Conservation (phyloP, 2,888 invertebrate species). For the Tuta absoluta region DNA sequence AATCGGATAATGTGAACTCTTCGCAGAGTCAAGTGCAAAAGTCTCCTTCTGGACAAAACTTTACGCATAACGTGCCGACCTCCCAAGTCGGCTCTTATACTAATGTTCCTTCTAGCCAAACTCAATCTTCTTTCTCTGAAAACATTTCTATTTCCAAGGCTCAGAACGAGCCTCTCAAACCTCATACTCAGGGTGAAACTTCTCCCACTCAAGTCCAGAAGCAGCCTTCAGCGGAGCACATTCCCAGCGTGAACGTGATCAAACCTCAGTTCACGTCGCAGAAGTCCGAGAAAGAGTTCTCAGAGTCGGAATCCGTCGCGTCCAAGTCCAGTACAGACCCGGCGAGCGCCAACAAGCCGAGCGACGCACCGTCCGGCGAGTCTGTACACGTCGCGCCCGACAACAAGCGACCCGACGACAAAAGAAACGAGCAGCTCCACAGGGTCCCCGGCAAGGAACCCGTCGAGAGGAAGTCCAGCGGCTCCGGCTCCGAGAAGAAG, state of each 20-base stretch:
- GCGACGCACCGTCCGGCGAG: constrained; percentile 56
- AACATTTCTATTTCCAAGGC: constrained; percentile 46
- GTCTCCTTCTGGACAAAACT: constrained; percentile 41
- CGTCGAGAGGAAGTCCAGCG: constrained; percentile 71
- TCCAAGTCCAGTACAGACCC: constrained; percentile 64
- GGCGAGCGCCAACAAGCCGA: constrained; percentile 48
- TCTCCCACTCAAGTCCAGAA: constrained; percentile 53
- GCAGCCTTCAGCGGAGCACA: constrained; percentile 51
- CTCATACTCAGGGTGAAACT: constrained; percentile 48
- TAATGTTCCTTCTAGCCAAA: constrained; percentile 41
- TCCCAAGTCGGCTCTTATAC: constrained; percentile 46
- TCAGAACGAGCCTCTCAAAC: constrained; percentile 43
- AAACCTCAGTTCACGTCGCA: constrained; percentile 58
- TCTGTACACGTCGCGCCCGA: constrained; percentile 51
- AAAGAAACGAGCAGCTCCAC: constrained; percentile 66
- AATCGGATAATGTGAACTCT: constrained; percentile 35
- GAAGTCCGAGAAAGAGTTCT: constrained; percentile 66
- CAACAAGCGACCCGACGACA: constrained; percentile 63
- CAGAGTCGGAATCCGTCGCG: constrained; percentile 62
- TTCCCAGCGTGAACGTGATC: constrained; percentile 43
- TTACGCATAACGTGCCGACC: constrained; percentile 49
- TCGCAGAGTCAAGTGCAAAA: constrained; percentile 50
- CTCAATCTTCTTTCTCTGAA: constrained; percentile 45
- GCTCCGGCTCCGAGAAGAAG: constrained; percentile 77
- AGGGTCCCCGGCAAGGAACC: constrained; percentile 75